Percentiles rank a stretch among this genome's conserved stretches.
Evolutionary conservation across 2,797 vertebrate genomes (phyloP).

Genomic region (Atherinosoma microstoma): DNA sequence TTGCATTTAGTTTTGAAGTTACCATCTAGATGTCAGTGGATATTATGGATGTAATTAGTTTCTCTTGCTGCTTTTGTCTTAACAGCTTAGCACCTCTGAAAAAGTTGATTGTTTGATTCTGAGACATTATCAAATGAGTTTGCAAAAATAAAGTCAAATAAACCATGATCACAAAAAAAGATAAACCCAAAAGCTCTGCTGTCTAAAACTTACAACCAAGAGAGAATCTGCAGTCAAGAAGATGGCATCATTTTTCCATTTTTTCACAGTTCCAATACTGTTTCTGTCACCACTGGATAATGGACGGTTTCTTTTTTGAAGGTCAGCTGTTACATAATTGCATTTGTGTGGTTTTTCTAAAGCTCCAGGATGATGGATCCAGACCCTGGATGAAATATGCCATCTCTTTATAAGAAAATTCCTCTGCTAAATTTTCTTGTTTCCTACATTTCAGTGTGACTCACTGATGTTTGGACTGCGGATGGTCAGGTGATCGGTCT

Average conservation of each 20-base stretch:
- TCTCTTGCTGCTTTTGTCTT: no score
- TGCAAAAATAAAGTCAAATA: neutral
- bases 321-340: conserved; percentile 19
- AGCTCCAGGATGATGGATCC: conserved; percentile 4
- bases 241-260: neutral
- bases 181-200: neutral
- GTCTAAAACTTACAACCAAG: neutral
- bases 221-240: neutral
- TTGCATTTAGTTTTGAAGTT: no score
- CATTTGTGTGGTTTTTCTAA: conserved; percentile 6
- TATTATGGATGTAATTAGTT: no score
- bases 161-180: neutral
- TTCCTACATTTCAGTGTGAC: conserved; percentile 41
- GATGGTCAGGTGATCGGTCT: conserved; percentile 78
- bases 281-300: conserved; percentile 6
- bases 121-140: neutral
- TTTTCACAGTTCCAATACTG: neutral
- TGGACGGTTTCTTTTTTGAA: conserved; percentile 4
- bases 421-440: neutral
- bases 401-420: conserved; percentile 1
- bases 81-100: neutral
- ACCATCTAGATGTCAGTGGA: neutral
- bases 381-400: neutral
- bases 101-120: neutral
- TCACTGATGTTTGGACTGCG: conserved; percentile 85